phyloP scores from a whole-genome alignment of 64 coral and sea anemone genomes.

The Pocillopora verrucosa region DNA sequence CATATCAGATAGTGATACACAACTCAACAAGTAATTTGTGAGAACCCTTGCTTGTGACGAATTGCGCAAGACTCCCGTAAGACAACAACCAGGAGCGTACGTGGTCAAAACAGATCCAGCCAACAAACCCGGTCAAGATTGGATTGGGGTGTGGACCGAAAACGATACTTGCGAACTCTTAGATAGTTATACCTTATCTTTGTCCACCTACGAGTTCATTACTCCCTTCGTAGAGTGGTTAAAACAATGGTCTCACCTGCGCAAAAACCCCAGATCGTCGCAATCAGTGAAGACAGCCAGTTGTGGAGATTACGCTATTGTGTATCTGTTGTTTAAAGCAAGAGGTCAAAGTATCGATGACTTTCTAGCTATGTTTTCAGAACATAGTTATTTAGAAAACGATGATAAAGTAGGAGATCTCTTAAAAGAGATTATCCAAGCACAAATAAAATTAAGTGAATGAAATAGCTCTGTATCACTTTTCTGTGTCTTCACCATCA shows the following conservation, averaged over 20 bases:
- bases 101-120: slow-evolving; percentile 29
- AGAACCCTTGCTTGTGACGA: neutral
- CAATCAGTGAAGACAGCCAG: neutral
- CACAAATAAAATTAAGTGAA: neutral
- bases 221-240: neutral
- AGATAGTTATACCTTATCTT: neutral
- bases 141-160: slow-evolving; percentile 27
- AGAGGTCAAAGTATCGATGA: neutral
- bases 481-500: neutral
- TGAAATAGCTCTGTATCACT: no score
- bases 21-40: neutral
- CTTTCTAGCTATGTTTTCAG: neutral
- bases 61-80: neutral
- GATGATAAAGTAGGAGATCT: neutral
- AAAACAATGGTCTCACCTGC: neutral
- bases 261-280: no score
- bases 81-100: neutral
- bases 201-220: neutral
- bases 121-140: neutral
- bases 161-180: neutral
- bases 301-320: neutral
- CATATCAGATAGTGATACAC: neutral
- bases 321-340: neutral
- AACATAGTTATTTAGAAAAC: neutral
- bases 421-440: neutral